Percentiles rank a stretch among this genome's conserved stretches.
Conservation (phyloP, 2,113 vertebrate species). For the Fulmarus glacialis region DNA sequence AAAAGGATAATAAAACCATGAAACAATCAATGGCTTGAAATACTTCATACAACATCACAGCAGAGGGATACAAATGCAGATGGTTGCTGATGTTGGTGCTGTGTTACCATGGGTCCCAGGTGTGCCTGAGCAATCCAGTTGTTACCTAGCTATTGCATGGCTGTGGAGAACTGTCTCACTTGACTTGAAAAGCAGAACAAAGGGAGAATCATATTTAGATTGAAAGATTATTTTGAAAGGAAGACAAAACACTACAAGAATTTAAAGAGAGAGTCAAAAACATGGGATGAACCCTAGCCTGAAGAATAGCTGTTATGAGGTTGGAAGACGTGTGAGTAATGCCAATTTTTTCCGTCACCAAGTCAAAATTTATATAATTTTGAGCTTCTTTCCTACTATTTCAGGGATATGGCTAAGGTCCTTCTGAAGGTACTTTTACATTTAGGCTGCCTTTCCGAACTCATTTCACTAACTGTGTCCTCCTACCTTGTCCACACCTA, state of each 20-base stretch:
- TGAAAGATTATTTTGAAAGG: not conserved
- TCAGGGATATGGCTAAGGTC: not conserved
- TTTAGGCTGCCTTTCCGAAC: not conserved
- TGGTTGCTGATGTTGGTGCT: not conserved
- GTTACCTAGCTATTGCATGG: slow-evolving; percentile 33
- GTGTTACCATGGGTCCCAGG: not conserved
- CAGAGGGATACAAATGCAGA: not conserved
- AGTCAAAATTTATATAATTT: not conserved
- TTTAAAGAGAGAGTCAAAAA: not conserved
- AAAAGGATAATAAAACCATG: not conserved
- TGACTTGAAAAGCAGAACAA: slow-evolving; percentile 18
- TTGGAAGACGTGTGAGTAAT: not conserved
- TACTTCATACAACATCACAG: not conserved
- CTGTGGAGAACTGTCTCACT: slow-evolving; percentile 82
- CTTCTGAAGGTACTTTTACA: not conserved
- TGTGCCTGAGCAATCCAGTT: not conserved
- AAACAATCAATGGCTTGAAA: not conserved
- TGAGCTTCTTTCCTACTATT: not conserved
- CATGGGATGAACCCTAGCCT: not conserved
- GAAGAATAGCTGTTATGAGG: not conserved
- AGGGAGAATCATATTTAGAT: not conserved
- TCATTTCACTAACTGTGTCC: not conserved
- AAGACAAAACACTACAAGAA: not conserved
- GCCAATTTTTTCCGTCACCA: not conserved
- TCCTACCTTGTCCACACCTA: not conserved